A percentile compares a stretch with the other conserved stretches of the same genome.
Conservation (phyloP, 2,888 invertebrate genomes). For the Dicyrtoma fusca region DNA sequence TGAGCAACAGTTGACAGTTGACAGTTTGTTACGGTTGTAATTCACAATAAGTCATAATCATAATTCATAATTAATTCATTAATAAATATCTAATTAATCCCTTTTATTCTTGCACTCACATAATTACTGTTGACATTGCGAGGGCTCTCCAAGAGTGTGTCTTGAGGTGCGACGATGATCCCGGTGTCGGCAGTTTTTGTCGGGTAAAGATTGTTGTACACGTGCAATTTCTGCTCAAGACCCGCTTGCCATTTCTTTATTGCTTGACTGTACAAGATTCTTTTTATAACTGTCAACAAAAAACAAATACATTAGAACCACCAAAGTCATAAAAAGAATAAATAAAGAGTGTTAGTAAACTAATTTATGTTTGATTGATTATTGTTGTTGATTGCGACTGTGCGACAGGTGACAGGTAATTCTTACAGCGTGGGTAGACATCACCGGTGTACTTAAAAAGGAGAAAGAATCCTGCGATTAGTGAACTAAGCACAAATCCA, state of each 20-base stretch:
- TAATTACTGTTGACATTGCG: slow-evolving; percentile 19
- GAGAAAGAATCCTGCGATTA: slow-evolving; percentile 43
- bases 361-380: slow-evolving; percentile 29
- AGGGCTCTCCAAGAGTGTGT: slow-evolving; percentile 44
- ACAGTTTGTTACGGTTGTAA: not conserved
- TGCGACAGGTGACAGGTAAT: too few species aligned
- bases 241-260: slow-evolving; percentile 49
- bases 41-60: too few species aligned
- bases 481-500: slow-evolving; percentile 42
- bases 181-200: slow-evolving; percentile 41
- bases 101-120: slow-evolving; percentile 32
- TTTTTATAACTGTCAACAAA: slow-evolving; percentile 44
- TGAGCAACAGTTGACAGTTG: not conserved
- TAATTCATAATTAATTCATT: too few species aligned
- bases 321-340: not conserved
- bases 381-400: slow-evolving; percentile 14
- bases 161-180: slow-evolving; percentile 41
- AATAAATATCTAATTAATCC: not conserved
- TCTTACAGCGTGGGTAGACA: slow-evolving; percentile 51
- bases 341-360: not conserved
- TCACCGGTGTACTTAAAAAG: slow-evolving; percentile 47
- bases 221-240: slow-evolving; percentile 41
- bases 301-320: not conserved
- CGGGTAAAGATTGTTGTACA: slow-evolving; percentile 17
- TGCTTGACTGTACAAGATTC: slow-evolving; percentile 38